phyloP scores from a whole-genome alignment of 2,888 invertebrate species.

The Ditula angustiorana region DNA sequence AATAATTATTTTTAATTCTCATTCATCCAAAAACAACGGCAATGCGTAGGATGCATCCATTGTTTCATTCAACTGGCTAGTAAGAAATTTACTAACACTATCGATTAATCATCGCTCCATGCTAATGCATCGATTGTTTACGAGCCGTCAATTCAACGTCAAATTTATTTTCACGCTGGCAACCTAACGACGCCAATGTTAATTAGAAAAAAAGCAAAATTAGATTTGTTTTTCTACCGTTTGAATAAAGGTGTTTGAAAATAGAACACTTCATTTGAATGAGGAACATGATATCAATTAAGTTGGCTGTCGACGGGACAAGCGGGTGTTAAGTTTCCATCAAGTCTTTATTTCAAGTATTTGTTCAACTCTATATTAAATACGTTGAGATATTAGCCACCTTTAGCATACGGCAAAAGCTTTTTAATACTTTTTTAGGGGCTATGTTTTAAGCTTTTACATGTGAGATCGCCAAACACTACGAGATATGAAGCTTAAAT shows the following conservation, averaged over 20 bases:
- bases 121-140: slow-evolving; percentile 73
- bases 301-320: slow-evolving; percentile 66
- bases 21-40: slow-evolving; percentile 10
- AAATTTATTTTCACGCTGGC: slow-evolving; percentile 67
- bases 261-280: slow-evolving; percentile 69
- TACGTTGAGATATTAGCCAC: slow-evolving; percentile 21
- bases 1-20: slow-evolving; percentile 16
- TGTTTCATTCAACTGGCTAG: slow-evolving; percentile 56
- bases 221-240: slow-evolving; percentile 42
- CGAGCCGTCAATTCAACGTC: slow-evolving; percentile 35
- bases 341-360: slow-evolving; percentile 56
- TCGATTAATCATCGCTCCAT: slow-evolving; percentile 64
- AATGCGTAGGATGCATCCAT: slow-evolving; percentile 52
- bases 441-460: too few relatives aligned
- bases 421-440: too few relatives aligned
- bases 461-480: too few relatives aligned
- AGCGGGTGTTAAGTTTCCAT: slow-evolving; percentile 61
- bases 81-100: slow-evolving; percentile 38
- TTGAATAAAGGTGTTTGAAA: slow-evolving; percentile 51
- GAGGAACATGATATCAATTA: slow-evolving; percentile 79
- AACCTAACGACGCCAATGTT: slow-evolving; percentile 43
- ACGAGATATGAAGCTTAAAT: too few relatives aligned
- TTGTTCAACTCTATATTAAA: slow-evolving; percentile 26
- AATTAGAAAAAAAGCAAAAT: slow-evolving; percentile 41
- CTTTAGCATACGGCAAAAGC: neutral